A percentile compares a stretch with the other conserved stretches of the same genome.
Evolutionary conservation across 1,140 invertebrate species (phyloP).

Genomic region (Tenebrio molitor): DNA sequence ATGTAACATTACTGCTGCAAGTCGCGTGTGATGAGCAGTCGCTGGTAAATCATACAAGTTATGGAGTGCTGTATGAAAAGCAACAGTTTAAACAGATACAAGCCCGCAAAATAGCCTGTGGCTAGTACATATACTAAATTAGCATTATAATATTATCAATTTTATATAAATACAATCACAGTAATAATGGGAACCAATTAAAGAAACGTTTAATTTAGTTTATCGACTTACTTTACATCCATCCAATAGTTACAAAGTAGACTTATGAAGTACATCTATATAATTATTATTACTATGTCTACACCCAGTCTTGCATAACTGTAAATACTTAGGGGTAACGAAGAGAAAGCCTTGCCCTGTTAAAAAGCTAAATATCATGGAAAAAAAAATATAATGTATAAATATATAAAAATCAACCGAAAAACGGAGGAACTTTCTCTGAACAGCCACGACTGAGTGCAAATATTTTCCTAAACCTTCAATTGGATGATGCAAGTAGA

Average conservation of each 20-base stretch:
- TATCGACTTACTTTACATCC: conserved; percentile 49
- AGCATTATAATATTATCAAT: conserved; percentile 46
- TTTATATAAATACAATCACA: conserved; percentile 63
- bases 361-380: conserved; percentile 8
- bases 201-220: conserved; percentile 52
- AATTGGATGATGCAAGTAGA: conserved; percentile 47
- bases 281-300: conserved; percentile 55
- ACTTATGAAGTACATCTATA: conserved; percentile 54
- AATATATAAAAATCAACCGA: conserved; percentile 10
- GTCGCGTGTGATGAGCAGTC: conserved; percentile 10
- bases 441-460: conserved; percentile 44
- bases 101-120: conserved; percentile 39
- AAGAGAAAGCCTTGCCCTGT: conserved; percentile 36
- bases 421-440: conserved; percentile 37
- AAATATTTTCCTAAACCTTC: conserved; percentile 29
- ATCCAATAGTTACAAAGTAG: conserved; percentile 58
- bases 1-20: neutral
- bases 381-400: conserved; percentile 20
- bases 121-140: conserved; percentile 38
- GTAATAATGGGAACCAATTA: conserved; percentile 60
- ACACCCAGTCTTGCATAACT: conserved; percentile 57
- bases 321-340: conserved; percentile 32
- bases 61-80: conserved; percentile 42
- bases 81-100: conserved; percentile 40
- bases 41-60: conserved; percentile 36